Percentiles rank a stretch among this genome's conserved stretches.
Evolutionary conservation across 1,140 invertebrate species (phyloP).

Genomic region (Sweltsa coloradensis): DNA sequence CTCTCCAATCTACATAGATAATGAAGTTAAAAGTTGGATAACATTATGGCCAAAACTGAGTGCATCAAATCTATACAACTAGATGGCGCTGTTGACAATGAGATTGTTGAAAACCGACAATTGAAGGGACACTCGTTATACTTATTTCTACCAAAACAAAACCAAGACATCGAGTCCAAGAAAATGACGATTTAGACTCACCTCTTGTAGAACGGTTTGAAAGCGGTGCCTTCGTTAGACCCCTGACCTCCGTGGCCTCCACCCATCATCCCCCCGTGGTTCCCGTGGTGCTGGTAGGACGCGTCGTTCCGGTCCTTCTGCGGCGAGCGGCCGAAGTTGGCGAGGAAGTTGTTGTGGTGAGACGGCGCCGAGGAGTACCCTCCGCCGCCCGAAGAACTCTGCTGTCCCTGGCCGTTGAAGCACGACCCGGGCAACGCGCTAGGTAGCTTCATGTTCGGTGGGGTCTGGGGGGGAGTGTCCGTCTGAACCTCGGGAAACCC

Average conservation of each 20-base stretch:
- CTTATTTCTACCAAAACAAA: too few species aligned
- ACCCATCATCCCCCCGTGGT: constrained; percentile 5
- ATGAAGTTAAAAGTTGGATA: too few species aligned
- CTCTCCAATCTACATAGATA: too few species aligned
- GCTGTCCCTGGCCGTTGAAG: constrained; percentile 16
- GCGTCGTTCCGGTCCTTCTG: constrained; percentile 11
- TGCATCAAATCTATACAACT: too few species aligned
- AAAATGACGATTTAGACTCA: constrained; percentile 37
- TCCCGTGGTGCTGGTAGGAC: constrained; percentile 7
- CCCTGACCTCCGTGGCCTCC: constrained; percentile 13
- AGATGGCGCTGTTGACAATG: too few species aligned
- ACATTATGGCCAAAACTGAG: too few species aligned
- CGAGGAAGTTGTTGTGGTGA: constrained; percentile 7
- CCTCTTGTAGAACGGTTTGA: constrained; percentile 83
- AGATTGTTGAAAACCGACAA: too few species aligned
- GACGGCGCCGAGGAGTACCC: not conserved
- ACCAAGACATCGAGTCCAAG: too few species aligned
- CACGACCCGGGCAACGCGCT: constrained; percentile 46
- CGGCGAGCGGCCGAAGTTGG: constrained; percentile 9
- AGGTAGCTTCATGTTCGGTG: constrained; percentile 78
- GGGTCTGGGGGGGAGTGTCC: constrained; percentile 83
- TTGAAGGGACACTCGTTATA: too few species aligned
- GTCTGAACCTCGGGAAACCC: constrained; percentile 78
- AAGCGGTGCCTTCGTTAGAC: constrained; percentile 44
- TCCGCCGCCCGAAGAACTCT: constrained; percentile 20